Percentiles rank a stretch among this genome's conserved stretches.
phyloP scores from a whole-genome alignment of 2,888 invertebrate species.

The Alloplasta piceator region DNA sequence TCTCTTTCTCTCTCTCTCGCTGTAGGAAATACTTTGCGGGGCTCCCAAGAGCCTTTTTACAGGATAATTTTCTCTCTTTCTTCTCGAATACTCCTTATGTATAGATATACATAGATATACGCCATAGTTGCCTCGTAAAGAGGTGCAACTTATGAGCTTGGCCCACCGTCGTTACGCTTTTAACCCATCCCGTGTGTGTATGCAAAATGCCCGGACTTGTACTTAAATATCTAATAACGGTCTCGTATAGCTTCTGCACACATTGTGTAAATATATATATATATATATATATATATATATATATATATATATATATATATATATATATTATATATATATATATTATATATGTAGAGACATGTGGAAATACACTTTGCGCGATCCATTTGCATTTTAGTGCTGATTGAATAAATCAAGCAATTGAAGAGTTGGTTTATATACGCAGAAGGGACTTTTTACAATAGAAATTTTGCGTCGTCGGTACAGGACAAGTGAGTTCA shows the following conservation, averaged over 20 bases:
- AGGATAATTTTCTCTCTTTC: slow-evolving; percentile 51
- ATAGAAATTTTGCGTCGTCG: too few species aligned
- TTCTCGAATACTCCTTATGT: slow-evolving; percentile 29
- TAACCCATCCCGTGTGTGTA: slow-evolving; percentile 45
- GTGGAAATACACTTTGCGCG: neutral
- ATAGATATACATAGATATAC: slow-evolving; percentile 57
- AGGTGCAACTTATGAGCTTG: slow-evolving; percentile 75
- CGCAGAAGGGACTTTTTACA: too few species aligned
- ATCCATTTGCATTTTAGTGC: slow-evolving; percentile 20
- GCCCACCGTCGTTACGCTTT: slow-evolving; percentile 73
- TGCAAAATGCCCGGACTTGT: slow-evolving; percentile 23
- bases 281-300: neutral
- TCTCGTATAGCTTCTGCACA: slow-evolving; percentile 53
- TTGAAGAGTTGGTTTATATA: neutral
- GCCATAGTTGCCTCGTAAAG: slow-evolving; percentile 73
- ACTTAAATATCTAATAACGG: slow-evolving; percentile 64
- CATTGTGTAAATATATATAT: slow-evolving; percentile 9
- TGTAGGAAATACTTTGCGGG: slow-evolving; percentile 21
- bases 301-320: neutral
- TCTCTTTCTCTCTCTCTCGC: slow-evolving; percentile 15
- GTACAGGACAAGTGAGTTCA: too few species aligned
- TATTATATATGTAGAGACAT: neutral
- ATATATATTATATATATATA: neutral
- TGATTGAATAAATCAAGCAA: slow-evolving; percentile 4
- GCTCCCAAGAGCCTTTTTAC: slow-evolving; percentile 52